Percentiles rank a stretch among this genome's conserved stretches.
These are phyloP conservation scores for Nyctalus aviator DNA, from an alignment of 2,797 vertebrate genomes.

Conservation along the genomic window DNA sequence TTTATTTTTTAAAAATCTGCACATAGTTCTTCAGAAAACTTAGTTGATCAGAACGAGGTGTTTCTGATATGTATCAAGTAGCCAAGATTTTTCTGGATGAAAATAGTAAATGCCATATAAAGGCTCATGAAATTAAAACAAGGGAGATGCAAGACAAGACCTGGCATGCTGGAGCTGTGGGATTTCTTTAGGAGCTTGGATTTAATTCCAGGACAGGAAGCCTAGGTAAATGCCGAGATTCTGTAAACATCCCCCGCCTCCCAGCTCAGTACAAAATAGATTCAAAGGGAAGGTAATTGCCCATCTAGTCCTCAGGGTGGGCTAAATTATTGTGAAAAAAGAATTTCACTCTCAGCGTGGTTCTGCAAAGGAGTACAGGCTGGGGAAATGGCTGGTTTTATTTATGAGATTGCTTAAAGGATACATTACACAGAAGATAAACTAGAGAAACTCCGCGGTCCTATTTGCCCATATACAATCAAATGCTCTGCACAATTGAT, in stretches of 20 bases:
- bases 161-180: neutral
- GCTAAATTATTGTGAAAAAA: conserved; percentile 24
- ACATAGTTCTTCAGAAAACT: conserved; percentile 28
- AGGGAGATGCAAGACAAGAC: neutral
- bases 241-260: neutral
- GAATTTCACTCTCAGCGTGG: conserved; percentile 34
- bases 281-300: conserved; percentile 42
- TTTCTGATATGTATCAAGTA: neutral
- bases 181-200: neutral
- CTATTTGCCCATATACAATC: conserved; percentile 49
- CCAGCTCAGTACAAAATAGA: neutral
- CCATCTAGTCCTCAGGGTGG: neutral
- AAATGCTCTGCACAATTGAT: conserved; percentile 62
- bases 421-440: conserved; percentile 79
- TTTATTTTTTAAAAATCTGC: neutral
- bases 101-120: neutral
- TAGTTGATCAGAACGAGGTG: neutral
- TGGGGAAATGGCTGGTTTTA: conserved; percentile 28
- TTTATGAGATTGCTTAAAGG: conserved; percentile 74
- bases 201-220: conserved; percentile 31
- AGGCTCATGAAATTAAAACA: neutral
- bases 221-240: conserved; percentile 18
- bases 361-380: conserved; percentile 34
- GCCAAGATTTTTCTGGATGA: neutral
- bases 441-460: conserved; percentile 64